Conservation (phyloP, 2,113 vertebrate species). For the Eubucco bourcierii region DNA sequence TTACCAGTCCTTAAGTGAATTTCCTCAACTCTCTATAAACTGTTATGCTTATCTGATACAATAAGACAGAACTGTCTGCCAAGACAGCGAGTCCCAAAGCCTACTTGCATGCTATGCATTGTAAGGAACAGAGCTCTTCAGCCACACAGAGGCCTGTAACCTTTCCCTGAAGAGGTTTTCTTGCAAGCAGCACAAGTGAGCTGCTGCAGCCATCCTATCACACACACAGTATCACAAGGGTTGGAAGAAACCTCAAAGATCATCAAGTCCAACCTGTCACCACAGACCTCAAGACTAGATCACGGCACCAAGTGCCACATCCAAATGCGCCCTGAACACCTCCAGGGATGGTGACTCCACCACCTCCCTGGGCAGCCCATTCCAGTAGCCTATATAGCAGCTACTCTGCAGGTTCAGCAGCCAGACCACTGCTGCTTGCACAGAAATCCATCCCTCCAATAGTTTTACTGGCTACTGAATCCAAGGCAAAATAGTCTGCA, state of each 20-base stretch:
- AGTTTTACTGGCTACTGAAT: not conserved
- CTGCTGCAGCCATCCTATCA: rapidly evolving
- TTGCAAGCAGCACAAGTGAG: not conserved
- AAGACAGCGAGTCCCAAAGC: not conserved
- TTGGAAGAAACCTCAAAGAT: too few species aligned
- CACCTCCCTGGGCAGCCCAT: too few species aligned
- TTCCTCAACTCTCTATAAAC: slow-evolving; percentile 37
- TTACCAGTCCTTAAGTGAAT: slow-evolving; percentile 15
- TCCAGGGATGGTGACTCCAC: too few species aligned
- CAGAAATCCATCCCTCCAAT: not conserved
- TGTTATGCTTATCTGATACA: slow-evolving; percentile 19
- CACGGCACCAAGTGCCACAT: too few species aligned
- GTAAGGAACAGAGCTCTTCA: not conserved
- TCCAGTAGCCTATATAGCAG: rapidly evolving
- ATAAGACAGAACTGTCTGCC: not conserved
- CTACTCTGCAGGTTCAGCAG: not conserved
- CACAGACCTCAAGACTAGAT: too few species aligned
- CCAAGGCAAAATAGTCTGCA: not conserved
- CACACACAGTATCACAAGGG: too few species aligned
- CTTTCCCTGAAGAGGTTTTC: not conserved
- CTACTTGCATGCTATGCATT: rapidly evolving
- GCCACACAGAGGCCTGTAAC: not conserved
- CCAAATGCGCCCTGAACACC: too few species aligned
- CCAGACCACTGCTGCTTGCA: not conserved
- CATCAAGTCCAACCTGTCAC: too few species aligned